Base-by-base conservation (phyloP, 2,113 vertebrate genomes). In the Paracanthobrama guichenoti region DNA sequence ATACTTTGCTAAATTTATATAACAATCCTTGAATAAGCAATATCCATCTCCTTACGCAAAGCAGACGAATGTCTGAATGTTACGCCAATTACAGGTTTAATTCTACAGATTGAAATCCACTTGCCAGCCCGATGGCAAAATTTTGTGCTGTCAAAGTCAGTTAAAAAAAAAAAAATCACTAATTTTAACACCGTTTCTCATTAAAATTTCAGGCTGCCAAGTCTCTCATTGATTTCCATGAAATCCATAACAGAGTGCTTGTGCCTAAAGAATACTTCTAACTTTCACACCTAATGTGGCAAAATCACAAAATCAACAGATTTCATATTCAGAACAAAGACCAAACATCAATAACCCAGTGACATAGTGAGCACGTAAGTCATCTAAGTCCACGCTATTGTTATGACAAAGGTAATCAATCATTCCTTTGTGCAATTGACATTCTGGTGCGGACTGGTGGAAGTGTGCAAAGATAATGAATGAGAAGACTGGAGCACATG, bases 381-480 rank as follows among this genome's bases (percentile, higher is more conserved):
- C 48, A 60, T 67, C 46, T 24, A 50, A 39, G 62, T 83, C 84
- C 84, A 75, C 67, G 78, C 79, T 31, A 75, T 20, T 75, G 85
- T 76, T 79, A 80, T 71, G 87, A 88, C 87, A 85, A 75, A 85
- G 79, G 69, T 82, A 76, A 88, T 88, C 85, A 88, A 87, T 88
- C 85, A 88, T 28, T 24, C 18, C 73, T 83, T 64, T 85, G 85
- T 55, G 60, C 83, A 85, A 83, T 85, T 83, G 85, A 69, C 87
- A 86, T 86, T 76, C 74, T 79, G 79, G 57, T 75, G 74, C 59
- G 14, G 76, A 75, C 81, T 86, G 76, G 84, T 78, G 84, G 82
- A 84, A 84, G 85, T 82, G 82, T 85, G 81, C 26, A 39, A 26
- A 35, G 79, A 85, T 86, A 88, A 88, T 77, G 60, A 79, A 88